Percentiles rank a stretch among this genome's conserved stretches.
Conservation (phyloP, 2,113 vertebrate species). For the Nicator chloris region DNA sequence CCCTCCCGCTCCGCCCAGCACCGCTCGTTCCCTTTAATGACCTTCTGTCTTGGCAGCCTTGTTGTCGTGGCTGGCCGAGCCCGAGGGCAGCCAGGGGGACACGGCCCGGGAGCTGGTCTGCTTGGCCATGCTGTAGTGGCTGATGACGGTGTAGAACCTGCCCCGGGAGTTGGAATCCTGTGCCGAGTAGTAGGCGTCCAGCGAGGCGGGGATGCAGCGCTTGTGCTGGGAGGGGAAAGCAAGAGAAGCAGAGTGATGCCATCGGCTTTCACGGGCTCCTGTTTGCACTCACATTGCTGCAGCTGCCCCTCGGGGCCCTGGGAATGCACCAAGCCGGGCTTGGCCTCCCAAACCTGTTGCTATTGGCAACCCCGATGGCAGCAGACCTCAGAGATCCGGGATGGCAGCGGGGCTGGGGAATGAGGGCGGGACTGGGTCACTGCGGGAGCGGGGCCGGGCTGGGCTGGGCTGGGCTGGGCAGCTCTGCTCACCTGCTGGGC, state of each 20-base stretch:
- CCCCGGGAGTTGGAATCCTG: conserved; percentile 94
- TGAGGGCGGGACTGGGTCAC: neutral
- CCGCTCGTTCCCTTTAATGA: conserved; percentile 74
- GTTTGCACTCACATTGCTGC: neutral
- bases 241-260: neutral
- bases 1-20: neutral
- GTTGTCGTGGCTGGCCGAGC: conserved; percentile 81
- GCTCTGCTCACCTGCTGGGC: neutral
- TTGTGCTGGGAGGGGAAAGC: conserved; percentile 83
- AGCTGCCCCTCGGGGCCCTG: neutral
- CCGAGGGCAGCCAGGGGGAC: conserved; percentile 92
- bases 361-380: neutral
- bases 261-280: accelerated
- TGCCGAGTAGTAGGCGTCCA: conserved; percentile 94
- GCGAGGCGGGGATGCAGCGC: conserved; percentile 94
- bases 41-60: conserved; percentile 87
- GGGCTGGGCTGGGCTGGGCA: neutral
- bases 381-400: neutral
- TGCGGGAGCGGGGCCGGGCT: neutral
- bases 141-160: conserved; percentile 98
- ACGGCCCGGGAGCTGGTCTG: conserved; percentile 94
- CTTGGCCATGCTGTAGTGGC: conserved; percentile 99
- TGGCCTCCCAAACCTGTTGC: neutral
- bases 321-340: neutral
- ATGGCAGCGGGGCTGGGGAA: neutral